Evolutionary conservation across 2,797 vertebrate genomes (phyloP).

Genomic region (Siniperca scherzeri): DNA sequence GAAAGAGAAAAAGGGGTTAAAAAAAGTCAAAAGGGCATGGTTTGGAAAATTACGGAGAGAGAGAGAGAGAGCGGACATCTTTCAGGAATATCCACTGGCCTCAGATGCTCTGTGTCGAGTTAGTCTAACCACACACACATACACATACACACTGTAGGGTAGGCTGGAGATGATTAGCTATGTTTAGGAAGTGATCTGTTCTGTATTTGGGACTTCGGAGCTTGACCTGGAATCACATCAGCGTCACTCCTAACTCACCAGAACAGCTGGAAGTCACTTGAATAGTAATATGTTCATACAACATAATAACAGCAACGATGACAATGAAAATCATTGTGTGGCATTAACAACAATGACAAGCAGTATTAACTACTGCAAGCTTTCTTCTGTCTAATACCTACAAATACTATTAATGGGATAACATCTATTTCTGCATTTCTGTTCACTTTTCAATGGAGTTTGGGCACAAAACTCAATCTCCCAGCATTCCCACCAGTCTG

Average conservation of each 20-base stretch:
- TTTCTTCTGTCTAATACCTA: background rate
- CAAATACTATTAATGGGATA: background rate
- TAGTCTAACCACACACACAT: constrained; percentile 44
- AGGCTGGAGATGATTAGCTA: constrained; percentile 76
- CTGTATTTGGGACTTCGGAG: constrained; percentile 61
- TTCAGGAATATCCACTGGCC: constrained; percentile 52
- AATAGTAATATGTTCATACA: constrained; percentile 17
- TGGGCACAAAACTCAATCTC: constrained; percentile 13
- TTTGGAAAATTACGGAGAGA: constrained; percentile 53
- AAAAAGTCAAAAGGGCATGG: constrained; percentile 63
- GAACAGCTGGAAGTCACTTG: constrained; percentile 42
- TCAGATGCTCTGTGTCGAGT: constrained; percentile 56
- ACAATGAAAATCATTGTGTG: background rate
- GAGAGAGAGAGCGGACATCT: constrained; percentile 38
- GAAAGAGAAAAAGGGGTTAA: constrained; percentile 31
- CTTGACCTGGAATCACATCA: constrained; percentile 69
- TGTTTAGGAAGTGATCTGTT: constrained; percentile 77
- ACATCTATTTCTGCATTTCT: background rate
- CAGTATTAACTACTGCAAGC: background rate
- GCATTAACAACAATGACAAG: constrained; percentile 2
- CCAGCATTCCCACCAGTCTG: constrained; percentile 3
- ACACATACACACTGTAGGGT: constrained; percentile 35
- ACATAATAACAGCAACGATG: background rate
- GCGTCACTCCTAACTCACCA: constrained; percentile 30
- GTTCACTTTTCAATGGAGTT: background rate